phyloP scores from a whole-genome alignment of 2,113 vertebrate genomes.

The Mobula birostris region DNA sequence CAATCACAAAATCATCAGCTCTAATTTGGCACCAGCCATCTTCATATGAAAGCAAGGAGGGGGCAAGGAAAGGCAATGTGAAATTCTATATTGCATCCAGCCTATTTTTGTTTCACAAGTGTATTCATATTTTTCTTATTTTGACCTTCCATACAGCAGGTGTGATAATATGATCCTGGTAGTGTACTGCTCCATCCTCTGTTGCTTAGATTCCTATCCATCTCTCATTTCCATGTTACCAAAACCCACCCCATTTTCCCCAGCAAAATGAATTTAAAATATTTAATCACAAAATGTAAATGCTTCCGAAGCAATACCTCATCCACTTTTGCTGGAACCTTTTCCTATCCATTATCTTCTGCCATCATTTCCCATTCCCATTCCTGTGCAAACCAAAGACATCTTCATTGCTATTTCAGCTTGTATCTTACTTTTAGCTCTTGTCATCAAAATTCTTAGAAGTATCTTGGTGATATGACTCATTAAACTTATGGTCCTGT shows the following conservation, averaged over 20 bases:
- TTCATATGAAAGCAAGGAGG: neutral
- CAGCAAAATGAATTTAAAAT: neutral
- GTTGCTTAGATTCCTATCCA: neutral
- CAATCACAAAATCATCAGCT: neutral
- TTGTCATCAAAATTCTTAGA: too few relatives aligned
- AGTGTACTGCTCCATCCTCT: neutral
- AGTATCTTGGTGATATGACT: too few relatives aligned
- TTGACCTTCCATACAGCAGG: neutral
- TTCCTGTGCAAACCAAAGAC: too few relatives aligned
- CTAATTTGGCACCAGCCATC: neutral
- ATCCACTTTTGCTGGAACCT: too few relatives aligned
- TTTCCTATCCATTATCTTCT: too few relatives aligned
- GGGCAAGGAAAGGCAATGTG: neutral
- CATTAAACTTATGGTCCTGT: too few relatives aligned
- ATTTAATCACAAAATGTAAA: neutral
- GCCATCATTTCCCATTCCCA: too few relatives aligned
- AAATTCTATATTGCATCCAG: neutral
- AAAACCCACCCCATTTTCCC: neutral
- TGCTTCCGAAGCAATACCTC: too few relatives aligned
- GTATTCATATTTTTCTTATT: neutral
- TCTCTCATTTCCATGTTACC: neutral
- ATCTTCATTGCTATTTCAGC: too few relatives aligned
- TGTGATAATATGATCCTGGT: neutral
- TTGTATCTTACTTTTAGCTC: too few relatives aligned
- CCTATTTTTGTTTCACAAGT: neutral